Base-by-base conservation (phyloP, 1,140 invertebrate genomes). In the Propsilocerus akamusi region DNA sequence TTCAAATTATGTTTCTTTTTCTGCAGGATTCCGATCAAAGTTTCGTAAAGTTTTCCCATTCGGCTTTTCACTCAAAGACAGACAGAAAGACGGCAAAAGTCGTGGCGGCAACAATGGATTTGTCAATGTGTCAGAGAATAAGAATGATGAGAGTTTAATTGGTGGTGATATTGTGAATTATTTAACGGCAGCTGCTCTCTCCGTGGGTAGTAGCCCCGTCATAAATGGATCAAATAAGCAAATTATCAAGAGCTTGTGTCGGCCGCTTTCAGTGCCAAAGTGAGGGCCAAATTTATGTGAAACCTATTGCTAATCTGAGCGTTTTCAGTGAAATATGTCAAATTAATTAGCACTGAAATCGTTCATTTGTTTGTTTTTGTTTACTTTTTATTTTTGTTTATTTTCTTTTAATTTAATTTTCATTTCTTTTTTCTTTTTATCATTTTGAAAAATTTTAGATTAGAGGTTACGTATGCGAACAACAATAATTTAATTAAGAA, bases 221-320 rank as follows among this genome's bases (percentile, higher is more conserved):
- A n/a, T 24, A 26, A 41, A 26, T 25, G 32, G 26, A 46, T 26
- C 28, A 20, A 46, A 25, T 22, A 25, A 30, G 20, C 34, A 50
- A 46, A 17, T 49, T 10, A 22, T 49, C 8, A 50, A 41, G 26
- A 50, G 34, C 23, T 14, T 50, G n/a, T 23, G 23, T 25, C 25
- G 41, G n/a, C 49, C 34, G 26, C 46, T 50, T 11, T 22, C 34
- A 17, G 49, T 50, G 49, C 49, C 49, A 50, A 50, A 50, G 32
- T 46, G 25, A 46, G 49, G 22, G 34, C 22, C 34, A n/a, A 30
- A 30, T 3, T n/a, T n/a, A n/a, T n/a, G n/a, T n/a, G n/a, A n/a
- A n/a, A n/a, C n/a, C n/a, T n/a, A n/a, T n/a, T n/a, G n/a, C n/a
- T n/a, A n/a, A n/a, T n/a, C n/a, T n/a, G n/a, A n/a, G n/a, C n/a